Evolutionary conservation across 2,888 invertebrate genomes (phyloP), one percentile per base, ranked within the genome.

Genomic region (Apoda limacodes): DNA sequence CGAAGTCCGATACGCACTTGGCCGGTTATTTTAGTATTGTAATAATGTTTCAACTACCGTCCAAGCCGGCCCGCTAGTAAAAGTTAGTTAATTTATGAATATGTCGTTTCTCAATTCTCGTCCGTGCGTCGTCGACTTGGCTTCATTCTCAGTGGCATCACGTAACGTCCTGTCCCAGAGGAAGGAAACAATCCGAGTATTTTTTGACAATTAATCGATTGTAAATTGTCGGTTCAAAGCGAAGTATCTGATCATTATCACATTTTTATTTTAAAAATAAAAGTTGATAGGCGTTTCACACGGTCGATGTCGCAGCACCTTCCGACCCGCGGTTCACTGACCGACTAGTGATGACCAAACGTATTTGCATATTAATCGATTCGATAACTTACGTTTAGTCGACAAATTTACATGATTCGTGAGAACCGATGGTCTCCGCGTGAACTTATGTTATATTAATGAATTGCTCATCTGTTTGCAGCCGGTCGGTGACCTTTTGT

Each of bases 251-350:
- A 17, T 17, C 5, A 17, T 17, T 17, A 17, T 17, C 17, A 25
- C 9, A 25, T 25, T 25, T 12, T 12, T 13, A 25, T 13, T 13
- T 4, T 12, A 25, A 19, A 19, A 19, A 19, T 19, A 19, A 19
- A 19, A 19, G 6, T 5, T 19, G 19, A 22, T 4, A 10, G 17
- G 7, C 7, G 93, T 55, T 93, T 94, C 54, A 94, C 95, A 65
- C 93, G 93, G 76, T 91, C 90, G 76, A 89, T 94, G 82, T 90
- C 46, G 44, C 34, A 37, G 40, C 43, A 62, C 54, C 58, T 62
- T 52, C 61, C 66, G 65, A 70, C 59, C 62, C 53, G 52, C 54
- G 54, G 76, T 69, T 76, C 76, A 69, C 48, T 74, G 76, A 74
- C 76, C 78, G 67, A 40, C 68, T 71, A 72, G 76, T 70, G 80